A percentile compares a stretch with the other conserved stretches of the same genome.
Conservation (phyloP, 1,140 invertebrate species). For the Drosophila chauvacae region DNA sequence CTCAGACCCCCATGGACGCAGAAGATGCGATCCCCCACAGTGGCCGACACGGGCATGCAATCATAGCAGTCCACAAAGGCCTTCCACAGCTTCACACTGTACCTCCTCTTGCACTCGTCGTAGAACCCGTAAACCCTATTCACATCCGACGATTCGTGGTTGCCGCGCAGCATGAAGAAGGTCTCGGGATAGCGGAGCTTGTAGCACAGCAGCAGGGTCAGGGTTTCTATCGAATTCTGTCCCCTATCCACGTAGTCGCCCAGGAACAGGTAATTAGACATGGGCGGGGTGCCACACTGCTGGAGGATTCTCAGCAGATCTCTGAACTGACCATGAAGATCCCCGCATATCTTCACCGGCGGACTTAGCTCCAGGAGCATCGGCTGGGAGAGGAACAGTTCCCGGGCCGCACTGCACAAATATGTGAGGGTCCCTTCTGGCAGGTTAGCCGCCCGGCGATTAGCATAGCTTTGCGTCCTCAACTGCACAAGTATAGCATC, state of each 20-base stretch:
- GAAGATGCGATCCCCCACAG: constrained; percentile 99
- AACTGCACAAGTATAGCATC: constrained; percentile 19
- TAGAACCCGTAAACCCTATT: constrained; percentile 44
- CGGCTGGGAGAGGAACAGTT: constrained; percentile 34
- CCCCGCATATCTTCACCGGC: constrained; percentile 48
- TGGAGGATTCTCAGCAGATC: constrained; percentile 45
- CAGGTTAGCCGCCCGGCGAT: constrained; percentile 1
- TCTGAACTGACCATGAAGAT: constrained; percentile 39
- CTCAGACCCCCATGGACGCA: constrained; percentile 99
- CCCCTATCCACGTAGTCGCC: constrained; percentile 51
- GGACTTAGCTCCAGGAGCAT: constrained; percentile 43
- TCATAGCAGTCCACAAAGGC: constrained; percentile 91
- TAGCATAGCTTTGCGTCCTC: not conserved
- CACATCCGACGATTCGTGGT: constrained; percentile 91
- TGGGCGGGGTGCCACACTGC: constrained; percentile 27
- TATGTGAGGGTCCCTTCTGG: not conserved
- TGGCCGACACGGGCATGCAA: constrained; percentile 96
- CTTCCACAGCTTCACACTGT: constrained; percentile 36
- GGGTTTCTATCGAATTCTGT: constrained; percentile 26
- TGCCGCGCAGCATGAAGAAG: constrained; percentile 53
- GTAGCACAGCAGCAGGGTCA: constrained; percentile 33
- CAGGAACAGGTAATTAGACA: constrained; percentile 40
- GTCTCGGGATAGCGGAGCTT: constrained; percentile 37
- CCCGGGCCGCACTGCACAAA: constrained; percentile 1
- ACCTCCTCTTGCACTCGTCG: constrained; percentile 47